A percentile compares a stretch with the other conserved stretches of the same genome.
These are phyloP conservation scores for Cotesia glomerata DNA, from an alignment of 1,140 invertebrate species.

Conservation along the genomic window DNA sequence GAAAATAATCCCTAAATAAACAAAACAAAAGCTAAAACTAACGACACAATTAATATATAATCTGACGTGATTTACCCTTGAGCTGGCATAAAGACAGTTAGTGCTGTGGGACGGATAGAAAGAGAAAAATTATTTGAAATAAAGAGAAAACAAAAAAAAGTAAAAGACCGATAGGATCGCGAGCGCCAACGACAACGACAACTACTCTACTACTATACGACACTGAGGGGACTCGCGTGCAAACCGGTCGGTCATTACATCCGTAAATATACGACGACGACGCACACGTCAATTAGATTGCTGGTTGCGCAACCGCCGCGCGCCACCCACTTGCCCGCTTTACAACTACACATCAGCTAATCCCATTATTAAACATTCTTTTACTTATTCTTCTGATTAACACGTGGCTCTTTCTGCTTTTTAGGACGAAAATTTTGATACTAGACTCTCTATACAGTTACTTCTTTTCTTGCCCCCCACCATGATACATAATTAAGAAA, in stretches of 20 bases:
- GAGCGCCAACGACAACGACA: constrained; percentile 17
- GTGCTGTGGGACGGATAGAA: not conserved
- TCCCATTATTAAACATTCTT: not conserved
- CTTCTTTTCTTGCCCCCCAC: no score
- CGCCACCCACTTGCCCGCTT: constrained; percentile 43
- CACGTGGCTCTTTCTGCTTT: constrained; percentile 15
- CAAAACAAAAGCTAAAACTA: no score
- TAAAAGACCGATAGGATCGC: not conserved
- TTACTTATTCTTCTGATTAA: constrained; percentile 14
- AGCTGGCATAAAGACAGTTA: not conserved
- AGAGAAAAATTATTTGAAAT: not conserved
- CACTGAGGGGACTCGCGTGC: constrained; percentile 34
- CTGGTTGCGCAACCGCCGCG: constrained; percentile 44
- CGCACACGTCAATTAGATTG: constrained; percentile 49
- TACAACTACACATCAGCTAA: constrained; percentile 31
- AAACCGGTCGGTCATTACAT: constrained; percentile 44
- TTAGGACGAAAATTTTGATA: no score
- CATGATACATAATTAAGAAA: no score
- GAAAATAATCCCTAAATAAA: no score
- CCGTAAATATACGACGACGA: constrained; percentile 45
- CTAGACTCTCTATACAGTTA: no score
- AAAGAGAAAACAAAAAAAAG: not conserved
- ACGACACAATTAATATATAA: no score
- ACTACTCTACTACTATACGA: not conserved
- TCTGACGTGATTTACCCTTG: no score